A percentile compares a stretch with the other conserved stretches of the same genome.
Conservation (phyloP, 2,113 vertebrate genomes). For the Lagopus leucura region DNA sequence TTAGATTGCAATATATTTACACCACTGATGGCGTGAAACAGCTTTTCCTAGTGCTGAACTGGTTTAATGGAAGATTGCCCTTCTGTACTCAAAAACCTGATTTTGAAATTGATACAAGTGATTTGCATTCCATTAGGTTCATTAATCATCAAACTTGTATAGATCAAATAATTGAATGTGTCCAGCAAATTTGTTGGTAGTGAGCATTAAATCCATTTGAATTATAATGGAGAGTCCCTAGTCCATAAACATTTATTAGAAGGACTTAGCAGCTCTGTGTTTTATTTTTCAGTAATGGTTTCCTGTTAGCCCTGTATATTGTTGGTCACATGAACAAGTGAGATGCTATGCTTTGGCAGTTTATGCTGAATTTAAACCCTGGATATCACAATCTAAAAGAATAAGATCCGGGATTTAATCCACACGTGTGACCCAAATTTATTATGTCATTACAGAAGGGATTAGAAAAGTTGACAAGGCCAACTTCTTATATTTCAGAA, state of each 20-base stretch:
- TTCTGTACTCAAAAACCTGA: background rate
- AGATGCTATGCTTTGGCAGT: background rate
- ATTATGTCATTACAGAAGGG: background rate
- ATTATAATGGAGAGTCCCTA: background rate
- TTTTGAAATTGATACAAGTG: slow-evolving; percentile 33
- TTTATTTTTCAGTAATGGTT: background rate
- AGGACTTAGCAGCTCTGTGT: background rate
- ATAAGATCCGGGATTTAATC: background rate
- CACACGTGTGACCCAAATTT: background rate
- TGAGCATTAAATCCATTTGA: slow-evolving; percentile 41
- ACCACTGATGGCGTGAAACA: background rate
- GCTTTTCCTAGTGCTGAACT: background rate
- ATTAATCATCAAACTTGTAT: background rate
- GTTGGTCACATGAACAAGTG: background rate
- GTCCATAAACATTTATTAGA: background rate
- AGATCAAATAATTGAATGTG: slow-evolving; percentile 23
- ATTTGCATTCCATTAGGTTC: slow-evolving; percentile 20
- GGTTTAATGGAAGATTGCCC: background rate
- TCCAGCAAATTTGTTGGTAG: slow-evolving; percentile 5
- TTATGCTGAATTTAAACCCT: background rate
- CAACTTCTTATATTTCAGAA: background rate
- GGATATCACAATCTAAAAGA: background rate
- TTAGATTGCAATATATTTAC: background rate
- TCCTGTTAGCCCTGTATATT: background rate
- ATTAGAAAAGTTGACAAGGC: background rate